Evolutionary conservation across 2,113 vertebrate species (phyloP).

Genomic region (Loxodonta africana): DNA sequence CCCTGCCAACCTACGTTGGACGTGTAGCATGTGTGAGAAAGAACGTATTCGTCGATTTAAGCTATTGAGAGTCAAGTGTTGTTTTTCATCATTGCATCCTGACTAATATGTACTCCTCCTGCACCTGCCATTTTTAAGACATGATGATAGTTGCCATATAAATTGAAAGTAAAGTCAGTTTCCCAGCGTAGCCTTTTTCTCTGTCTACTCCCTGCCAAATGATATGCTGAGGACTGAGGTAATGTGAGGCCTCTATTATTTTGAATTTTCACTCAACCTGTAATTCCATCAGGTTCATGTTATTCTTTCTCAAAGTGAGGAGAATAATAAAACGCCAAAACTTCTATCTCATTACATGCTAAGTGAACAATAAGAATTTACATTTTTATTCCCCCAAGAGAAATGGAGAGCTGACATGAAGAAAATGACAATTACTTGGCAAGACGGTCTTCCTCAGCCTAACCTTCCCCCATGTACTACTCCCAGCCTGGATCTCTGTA

Average conservation of each 20-base stretch:
- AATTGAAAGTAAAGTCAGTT: not conserved
- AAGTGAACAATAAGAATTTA: not conserved
- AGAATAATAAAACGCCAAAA: not conserved
- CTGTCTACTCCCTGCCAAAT: not conserved
- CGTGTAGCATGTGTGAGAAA: not conserved
- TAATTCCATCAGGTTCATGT: not conserved
- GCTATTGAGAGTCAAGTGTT: not conserved
- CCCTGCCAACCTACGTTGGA: not conserved
- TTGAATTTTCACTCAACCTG: constrained; percentile 16
- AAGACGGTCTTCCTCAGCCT: not conserved
- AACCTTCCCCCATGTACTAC: too few species aligned
- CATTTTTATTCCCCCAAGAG: not conserved
- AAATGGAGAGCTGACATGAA: not conserved
- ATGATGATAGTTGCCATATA: not conserved
- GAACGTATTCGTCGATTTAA: not conserved
- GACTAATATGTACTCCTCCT: not conserved
- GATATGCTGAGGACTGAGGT: not conserved
- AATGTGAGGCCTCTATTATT: not conserved
- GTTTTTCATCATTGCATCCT: not conserved
- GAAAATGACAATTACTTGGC: not conserved
- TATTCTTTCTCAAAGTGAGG: not conserved
- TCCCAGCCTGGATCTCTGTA: not conserved
- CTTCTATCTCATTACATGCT: not conserved
- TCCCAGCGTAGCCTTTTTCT: not conserved
- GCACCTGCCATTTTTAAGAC: not conserved